phyloP scores from a whole-genome alignment of 1,140 invertebrate species.

The Spodoptera litura region DNA sequence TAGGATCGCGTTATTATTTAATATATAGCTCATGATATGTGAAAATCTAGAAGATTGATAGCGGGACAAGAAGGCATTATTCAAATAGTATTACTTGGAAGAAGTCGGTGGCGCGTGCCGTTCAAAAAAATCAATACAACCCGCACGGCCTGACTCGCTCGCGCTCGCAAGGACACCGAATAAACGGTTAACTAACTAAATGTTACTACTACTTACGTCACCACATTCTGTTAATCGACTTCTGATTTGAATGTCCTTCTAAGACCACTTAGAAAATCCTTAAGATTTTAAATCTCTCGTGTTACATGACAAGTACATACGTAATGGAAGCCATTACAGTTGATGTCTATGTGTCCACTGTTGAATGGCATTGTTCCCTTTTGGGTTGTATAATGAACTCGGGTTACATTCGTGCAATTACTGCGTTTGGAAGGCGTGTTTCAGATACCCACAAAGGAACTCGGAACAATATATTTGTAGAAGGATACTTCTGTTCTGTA shows the following conservation, averaged over 20 bases:
- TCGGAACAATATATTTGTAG: too few relatives aligned
- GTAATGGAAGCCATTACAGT: slow-evolving; percentile 10
- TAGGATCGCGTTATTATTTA: neutral
- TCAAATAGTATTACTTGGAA: slow-evolving; percentile 63
- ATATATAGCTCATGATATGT: slow-evolving; percentile 9
- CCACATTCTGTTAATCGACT: slow-evolving; percentile 19
- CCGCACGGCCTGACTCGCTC: slow-evolving; percentile 61
- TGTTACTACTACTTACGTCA: slow-evolving; percentile 56
- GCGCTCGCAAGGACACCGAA: slow-evolving; percentile 65
- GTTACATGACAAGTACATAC: neutral
- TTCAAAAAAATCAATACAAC: slow-evolving; percentile 77
- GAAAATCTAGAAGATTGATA: slow-evolving; percentile 53
- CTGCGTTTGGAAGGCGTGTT: neutral
- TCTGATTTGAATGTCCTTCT: neutral
- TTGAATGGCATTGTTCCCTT: slow-evolving; percentile 3
- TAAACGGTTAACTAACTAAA: slow-evolving; percentile 57
- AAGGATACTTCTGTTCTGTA: too few relatives aligned
- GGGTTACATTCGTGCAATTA: slow-evolving; percentile 1
- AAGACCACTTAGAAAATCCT: neutral
- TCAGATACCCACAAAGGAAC: too few relatives aligned
- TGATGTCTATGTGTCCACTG: neutral
- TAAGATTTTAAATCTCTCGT: too few relatives aligned
- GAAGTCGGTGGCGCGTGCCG: slow-evolving; percentile 59
- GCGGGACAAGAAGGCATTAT: slow-evolving; percentile 58
- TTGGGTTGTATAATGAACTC: neutral